Evolutionary conservation across 2,797 vertebrate species (phyloP).

Genomic region (Siniperca obscura): DNA sequence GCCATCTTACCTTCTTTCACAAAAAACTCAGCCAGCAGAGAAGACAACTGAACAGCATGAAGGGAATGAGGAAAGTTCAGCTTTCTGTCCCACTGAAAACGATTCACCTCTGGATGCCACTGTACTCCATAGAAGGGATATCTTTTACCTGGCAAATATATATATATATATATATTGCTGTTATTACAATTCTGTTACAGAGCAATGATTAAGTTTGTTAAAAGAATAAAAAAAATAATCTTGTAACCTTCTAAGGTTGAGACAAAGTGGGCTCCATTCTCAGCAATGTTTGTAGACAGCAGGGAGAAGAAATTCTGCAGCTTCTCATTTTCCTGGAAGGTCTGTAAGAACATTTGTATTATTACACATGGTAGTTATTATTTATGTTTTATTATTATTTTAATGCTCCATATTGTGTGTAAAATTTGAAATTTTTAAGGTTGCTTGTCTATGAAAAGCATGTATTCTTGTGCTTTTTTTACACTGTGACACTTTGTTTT

Average conservation of each 20-base stretch:
- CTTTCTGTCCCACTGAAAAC: conserved; percentile 83
- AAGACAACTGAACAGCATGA: conserved; percentile 82
- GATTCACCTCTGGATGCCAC: conserved; percentile 90
- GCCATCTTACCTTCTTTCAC: conserved; percentile 84
- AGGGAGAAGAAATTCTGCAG: conserved; percentile 82
- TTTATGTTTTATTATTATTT: background rate
- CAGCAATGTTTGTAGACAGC: conserved; percentile 84
- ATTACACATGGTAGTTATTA: background rate
- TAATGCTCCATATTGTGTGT: background rate
- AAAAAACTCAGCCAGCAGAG: conserved; percentile 84
- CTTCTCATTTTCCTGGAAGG: conserved; percentile 79
- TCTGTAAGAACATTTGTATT: conserved; percentile 65
- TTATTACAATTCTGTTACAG: background rate
- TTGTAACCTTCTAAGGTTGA: conserved; percentile 87
- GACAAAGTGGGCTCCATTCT: conserved; percentile 81
- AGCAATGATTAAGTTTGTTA: background rate
- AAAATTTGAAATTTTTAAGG: background rate
- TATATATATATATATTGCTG: background rate
- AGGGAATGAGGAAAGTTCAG: conserved; percentile 82
- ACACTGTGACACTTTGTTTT: background rate
- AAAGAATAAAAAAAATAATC: background rate
- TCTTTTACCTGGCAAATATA: conserved; percentile 69
- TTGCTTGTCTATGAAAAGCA: background rate
- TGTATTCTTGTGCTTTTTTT: background rate
- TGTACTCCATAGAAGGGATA: conserved; percentile 89